Evolutionary conservation across 2,797 vertebrate genomes (phyloP), one percentile per base, ranked within the genome.

Genomic region (Scolopax bukidnonensis): DNA sequence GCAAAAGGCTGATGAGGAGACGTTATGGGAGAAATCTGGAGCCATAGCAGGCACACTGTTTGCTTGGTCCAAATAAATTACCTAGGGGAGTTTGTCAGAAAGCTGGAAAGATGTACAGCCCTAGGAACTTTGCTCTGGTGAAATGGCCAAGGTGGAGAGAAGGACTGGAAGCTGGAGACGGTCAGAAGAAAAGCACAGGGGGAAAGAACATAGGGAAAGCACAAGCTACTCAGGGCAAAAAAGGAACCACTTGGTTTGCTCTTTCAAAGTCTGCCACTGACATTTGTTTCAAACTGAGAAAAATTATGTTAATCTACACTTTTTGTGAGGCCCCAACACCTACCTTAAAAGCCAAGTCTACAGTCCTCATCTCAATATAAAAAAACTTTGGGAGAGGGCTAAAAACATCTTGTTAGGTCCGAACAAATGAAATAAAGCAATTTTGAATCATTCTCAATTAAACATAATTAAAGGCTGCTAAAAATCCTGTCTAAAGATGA

Each of bases 381-480:
- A 79, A 25, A 92, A 60, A 89, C 1, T 45, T 51, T 38, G 32
- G 50, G 41, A 94, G 36, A 86, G n/a, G 30, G 8, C 40, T 82
- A 30, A 90, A 89, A 93, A 14, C 19, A 23, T 73, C 74, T 86
- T 86, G 25, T 76, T 93, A 79, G 12, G 47, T 51, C 10, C 27
- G 93, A 94, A 87, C 38, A 84, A 93, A 84, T 69, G 27, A 91
- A 88, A 86, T 18, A 79, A 94, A 91, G n/a, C 27, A 75, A 78
- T 74, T 95, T 90, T 60, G 51, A 92, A 86, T 90, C 2, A 88
- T 91, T 93, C 36, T 53, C 36, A 82, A 90, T 88, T 91, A 93
- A 93, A 91, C 91, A 73, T 87, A 93, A 94, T 93, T 90, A 94
- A 90, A 90, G 56, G 5, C 38, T 89, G 30, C 87, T 93, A 68